Evolutionary conservation across 2,797 vertebrate genomes (phyloP), one percentile per base, ranked within the genome.

Genomic region (Rhinichthys osculus): DNA sequence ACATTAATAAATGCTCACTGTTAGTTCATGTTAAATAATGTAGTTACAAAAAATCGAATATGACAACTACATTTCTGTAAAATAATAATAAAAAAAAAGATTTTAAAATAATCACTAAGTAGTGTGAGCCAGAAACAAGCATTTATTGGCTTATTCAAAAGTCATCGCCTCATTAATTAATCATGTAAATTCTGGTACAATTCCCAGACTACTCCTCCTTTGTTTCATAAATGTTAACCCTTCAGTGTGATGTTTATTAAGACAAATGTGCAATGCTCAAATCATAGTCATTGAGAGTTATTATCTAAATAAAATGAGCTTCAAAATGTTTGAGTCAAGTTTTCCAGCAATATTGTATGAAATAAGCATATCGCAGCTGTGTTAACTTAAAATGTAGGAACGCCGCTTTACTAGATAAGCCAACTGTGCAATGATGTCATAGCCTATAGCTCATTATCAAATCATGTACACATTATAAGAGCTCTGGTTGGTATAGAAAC

Each of bases 401-500:
- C 3, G 1, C 27, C 42, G 42, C 74, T 54, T 78, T 23, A 35
- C 50, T 44, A 78, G 47, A 77, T 67, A 42, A 54, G 44, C 73
- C 73, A 38, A 35, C 3, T 14, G 40, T 47, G 59, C 42, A 35
- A 73, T 72, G 67, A 73, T n/a, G 52, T 80, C 77, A 80, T 62
- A 9, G 50, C 35, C 52, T 70, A 33, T 35, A 47, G 38, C 52
- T 72, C 67, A 79, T 80, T 64, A 79, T 80, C 52, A 70, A 85
- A 85, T 80, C 77, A 70, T 70, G 69, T 70, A 38, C 54, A 50
- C 54, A 40, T 64, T 80, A 30, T 21, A 27, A 38, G 27, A 72
- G 40, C 54, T 42, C 59, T 38, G 70, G 77, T 57, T 84, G 38
- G 57, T 67, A 87, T 77, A 62, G 78, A 70, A 84, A 70, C 30